phyloP scores from a whole-genome alignment of 2,797 vertebrate genomes.

The Mormyrus proboscirostris region DNA sequence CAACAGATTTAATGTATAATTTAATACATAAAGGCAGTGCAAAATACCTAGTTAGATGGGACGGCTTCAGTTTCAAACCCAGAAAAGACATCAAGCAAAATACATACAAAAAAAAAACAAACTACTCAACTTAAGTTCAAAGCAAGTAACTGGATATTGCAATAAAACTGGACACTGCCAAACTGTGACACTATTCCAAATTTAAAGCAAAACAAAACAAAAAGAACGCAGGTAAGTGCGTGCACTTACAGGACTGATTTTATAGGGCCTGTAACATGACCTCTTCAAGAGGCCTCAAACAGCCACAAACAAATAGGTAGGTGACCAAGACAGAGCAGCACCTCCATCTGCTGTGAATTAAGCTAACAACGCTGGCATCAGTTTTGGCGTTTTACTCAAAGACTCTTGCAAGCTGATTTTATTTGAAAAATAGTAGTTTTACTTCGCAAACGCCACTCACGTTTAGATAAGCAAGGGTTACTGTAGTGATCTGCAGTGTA shows the following conservation, averaged over 20 bases:
- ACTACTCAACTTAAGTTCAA: not conserved
- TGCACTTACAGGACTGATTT: not conserved
- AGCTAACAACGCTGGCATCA: not conserved
- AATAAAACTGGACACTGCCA: not conserved
- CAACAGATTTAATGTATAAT: not conserved
- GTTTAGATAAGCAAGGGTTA: conserved; percentile 1
- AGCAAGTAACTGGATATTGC: not conserved
- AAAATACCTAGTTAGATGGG: not conserved
- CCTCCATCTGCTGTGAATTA: not conserved
- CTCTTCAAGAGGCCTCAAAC: not conserved
- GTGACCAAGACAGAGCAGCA: not conserved
- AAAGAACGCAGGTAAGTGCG: not conserved
- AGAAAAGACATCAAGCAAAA: not conserved
- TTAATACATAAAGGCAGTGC: not conserved
- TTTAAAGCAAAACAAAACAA: not conserved
- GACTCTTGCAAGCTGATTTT: not conserved
- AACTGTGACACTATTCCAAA: not conserved
- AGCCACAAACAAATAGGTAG: not conserved
- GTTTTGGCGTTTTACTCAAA: not conserved
- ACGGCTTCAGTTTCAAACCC: not conserved
- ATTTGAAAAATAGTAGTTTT: not conserved
- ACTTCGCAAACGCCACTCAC: not conserved
- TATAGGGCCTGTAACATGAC: not conserved
- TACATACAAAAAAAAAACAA: too few species aligned
- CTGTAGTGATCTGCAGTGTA: not conserved